These are phyloP conservation scores for Thryonomys swinderianus DNA, from an alignment of 2,113 vertebrate species.

Conservation along the genomic window DNA sequence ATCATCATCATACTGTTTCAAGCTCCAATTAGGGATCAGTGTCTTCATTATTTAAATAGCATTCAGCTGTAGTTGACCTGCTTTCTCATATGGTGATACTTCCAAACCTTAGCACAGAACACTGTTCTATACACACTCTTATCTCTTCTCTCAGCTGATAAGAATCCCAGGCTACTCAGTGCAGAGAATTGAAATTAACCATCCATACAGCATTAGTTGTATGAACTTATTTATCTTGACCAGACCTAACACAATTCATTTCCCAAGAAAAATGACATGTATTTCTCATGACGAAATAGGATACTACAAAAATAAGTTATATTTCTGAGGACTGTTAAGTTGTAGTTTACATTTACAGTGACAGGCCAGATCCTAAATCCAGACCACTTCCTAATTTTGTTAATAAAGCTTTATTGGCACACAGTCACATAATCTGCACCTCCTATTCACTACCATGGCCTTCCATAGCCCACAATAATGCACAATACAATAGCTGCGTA, in stretches of 20 bases:
- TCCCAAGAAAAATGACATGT: not conserved
- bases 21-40: not conserved
- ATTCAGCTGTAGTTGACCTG: not conserved
- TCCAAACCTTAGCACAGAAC: conserved; percentile 21
- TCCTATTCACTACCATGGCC: not conserved
- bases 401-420: conserved; percentile 54
- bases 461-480: not conserved
- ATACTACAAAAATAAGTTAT: not conserved
- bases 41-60: conserved; percentile 2
- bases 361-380: not conserved
- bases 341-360: not conserved
- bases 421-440: not conserved
- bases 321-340: not conserved
- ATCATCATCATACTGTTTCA: not conserved
- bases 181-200: conserved; percentile 23
- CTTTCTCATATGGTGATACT: not conserved
- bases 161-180: not conserved
- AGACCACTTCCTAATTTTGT: not conserved
- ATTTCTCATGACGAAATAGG: not conserved
- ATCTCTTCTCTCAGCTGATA: not conserved
- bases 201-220: not conserved
- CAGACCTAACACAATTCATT: not conserved
- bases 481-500: not conserved
- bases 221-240: not conserved
- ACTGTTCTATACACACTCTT: not conserved